These are phyloP conservation scores for Netelia fuscicornis DNA, from an alignment of 2,888 invertebrate genomes.

Conservation along the genomic window DNA sequence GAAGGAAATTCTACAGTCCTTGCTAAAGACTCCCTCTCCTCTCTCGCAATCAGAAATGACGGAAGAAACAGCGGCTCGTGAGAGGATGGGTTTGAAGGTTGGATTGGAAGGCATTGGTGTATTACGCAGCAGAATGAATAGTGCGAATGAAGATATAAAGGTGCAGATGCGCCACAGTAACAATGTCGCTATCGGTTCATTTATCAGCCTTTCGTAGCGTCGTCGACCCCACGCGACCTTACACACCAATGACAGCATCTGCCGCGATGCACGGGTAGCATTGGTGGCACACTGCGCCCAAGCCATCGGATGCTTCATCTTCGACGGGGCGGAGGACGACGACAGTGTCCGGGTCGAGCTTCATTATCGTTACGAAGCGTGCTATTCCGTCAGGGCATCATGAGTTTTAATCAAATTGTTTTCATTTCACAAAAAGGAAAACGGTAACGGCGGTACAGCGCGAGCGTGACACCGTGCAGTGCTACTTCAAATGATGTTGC, in stretches of 20 bases:
- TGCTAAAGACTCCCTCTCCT: slow-evolving; percentile 27
- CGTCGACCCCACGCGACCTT: slow-evolving; percentile 70
- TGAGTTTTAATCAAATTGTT: slow-evolving; percentile 83
- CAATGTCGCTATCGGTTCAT: slow-evolving; percentile 84
- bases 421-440: slow-evolving; percentile 70
- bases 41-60: slow-evolving; percentile 62
- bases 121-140: slow-evolving; percentile 58
- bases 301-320: slow-evolving; percentile 71
- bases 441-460: slow-evolving; percentile 36
- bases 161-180: slow-evolving; percentile 77
- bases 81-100: slow-evolving; percentile 43
- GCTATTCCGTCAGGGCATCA: slow-evolving; percentile 80
- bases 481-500: slow-evolving; percentile 7
- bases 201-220: slow-evolving; percentile 81
- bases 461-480: slow-evolving; percentile 28
- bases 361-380: slow-evolving; percentile 76
- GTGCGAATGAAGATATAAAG: slow-evolving; percentile 76
- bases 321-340: slow-evolving; percentile 60
- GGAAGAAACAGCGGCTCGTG: slow-evolving; percentile 60
- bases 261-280: slow-evolving; percentile 64
- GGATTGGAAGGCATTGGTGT: slow-evolving; percentile 55
- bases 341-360: slow-evolving; percentile 60
- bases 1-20: slow-evolving; percentile 61
- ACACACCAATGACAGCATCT: slow-evolving; percentile 69
- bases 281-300: slow-evolving; percentile 63